Evolutionary conservation across 53 echinoderm and acorn worm genomes (phyloP), one percentile per base, ranked within the genome.

Genomic region (Crossaster papposus): DNA sequence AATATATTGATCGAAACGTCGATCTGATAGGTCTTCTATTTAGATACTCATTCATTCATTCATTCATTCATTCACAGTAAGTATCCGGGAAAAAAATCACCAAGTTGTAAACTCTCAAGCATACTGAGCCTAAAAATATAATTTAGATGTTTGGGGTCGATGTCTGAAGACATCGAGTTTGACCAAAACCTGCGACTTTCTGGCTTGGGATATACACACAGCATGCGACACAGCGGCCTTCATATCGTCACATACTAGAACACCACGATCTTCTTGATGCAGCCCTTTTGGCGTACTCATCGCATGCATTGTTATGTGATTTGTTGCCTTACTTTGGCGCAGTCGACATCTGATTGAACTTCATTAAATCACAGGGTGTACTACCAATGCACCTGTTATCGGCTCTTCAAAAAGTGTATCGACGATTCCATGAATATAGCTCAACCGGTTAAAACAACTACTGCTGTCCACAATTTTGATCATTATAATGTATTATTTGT

Each of bases 301-400:
- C 36, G 18, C 4, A 74, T 36, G 28, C 4, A 13, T 74, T 78
- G n/a, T 3, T 78, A 1, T 26, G 2, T 10, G 78, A 28, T 78
- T 50, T 78, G 44, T 78, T 78, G 44, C 9, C 51, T 51, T 50
- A 50, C 51, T 78, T 29, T 44, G 44, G 44, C 1, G 18, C 78
- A 51, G 51, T 73, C 50, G n/a, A 51, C 78, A 51, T 12, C 77
- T 58, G 22, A 70, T 70, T 13, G 9, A 44, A 78, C 51, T 78
- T 8, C 78, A 50, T 78, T 78, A 78, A 37, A 78, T 44, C 50
- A 78, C n/a, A n/a, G n/a, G n/a, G 28, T 32, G 44, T 14, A 10
- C 30, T 23, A 9, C 50, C 26, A 78, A n/a, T 50, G 78, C 78
- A 78, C 78, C 78, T 78, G 78, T 78, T 51, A 78, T 78, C 78